Base-by-base conservation (phyloP, 2,797 vertebrate species). In the Tinamus major region DNA sequence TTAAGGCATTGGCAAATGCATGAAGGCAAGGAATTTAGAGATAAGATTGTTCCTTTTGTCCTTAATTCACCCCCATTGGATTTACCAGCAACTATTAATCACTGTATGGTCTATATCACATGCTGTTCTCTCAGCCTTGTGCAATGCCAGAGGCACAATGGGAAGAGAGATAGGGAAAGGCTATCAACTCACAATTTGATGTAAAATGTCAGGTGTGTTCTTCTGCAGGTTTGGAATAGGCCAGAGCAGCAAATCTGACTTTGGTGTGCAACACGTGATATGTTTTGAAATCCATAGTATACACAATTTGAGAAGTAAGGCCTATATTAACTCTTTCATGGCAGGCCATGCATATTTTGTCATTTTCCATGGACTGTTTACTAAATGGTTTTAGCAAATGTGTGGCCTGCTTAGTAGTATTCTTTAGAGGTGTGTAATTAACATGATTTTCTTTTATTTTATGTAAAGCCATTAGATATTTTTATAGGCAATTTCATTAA, bases 31-130 rank as follows among this genome's bases (percentile, higher is more conserved):
- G 42, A 94, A 82, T 86, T 51, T 65, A 86, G 61, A 64, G 46
- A 58, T 67, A 79, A 82, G 26, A 53, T 82, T 78, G 51, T 55
- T 95, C 81, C 33, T 93, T 94, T 95, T 91, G 91, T 94, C 79
- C 89, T 91, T 85, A 90, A 75, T 79, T 95, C 78, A 93, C 48
- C 82, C 75, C 51, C 59, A 33, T 0, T 81, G 85, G 69, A 91
- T 90, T 91, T 93, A 83, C 49, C n/a, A 92, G 82, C 64, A 85
- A 31, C 41, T 85, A 14, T 65, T 80, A 46, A 85, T 87, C 92
- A 70, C 9, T 68, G n/a, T 61, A 51, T 56, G 46, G 51, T 71
- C 42, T 87, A 15, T 83, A 89, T 90, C 85, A 80, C 58, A 83
- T 16, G 9, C n/a, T 69, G 24, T 79, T 92, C 67, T 85, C n/a